Evolutionary conservation across 2,113 vertebrate genomes (phyloP), one percentile per base, ranked within the genome.

Genomic region (Platichthys flesus): DNA sequence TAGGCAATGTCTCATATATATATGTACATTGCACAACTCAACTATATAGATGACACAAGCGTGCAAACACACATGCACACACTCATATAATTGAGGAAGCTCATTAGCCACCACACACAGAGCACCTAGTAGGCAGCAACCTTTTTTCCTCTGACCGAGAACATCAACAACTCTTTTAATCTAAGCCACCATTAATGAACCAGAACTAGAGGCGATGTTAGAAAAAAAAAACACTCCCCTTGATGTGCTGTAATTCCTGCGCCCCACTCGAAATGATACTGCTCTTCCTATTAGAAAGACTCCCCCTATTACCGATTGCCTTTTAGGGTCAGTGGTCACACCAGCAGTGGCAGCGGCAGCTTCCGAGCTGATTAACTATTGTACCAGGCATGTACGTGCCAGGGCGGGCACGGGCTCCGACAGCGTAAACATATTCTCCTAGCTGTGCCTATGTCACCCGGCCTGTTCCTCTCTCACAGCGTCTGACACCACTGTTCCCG

Each of bases 101-200:
- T 93, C 91, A 93, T 93, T 93, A 95, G 79, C 77, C 74, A 67
- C 73, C 84, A 88, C 84, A 92, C 81, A 80, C 64, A 62, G 83
- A 81, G 87, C 84, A 84, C 80, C 78, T 85, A 71, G 81, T 71
- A 72, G 81, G 85, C 81, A 84, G 82, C 74, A 77, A 75, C 83
- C 74, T 67, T 79, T 72, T 28, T 60, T 60, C 71, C 64, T 75
- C 58, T 51, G 84, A 88, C 86, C 57, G 71, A 86, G 81, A 87
- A 83, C 82, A 88, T 87, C 83, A 89, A 91, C 89, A 89, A 61
- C 85, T 88, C 71, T 85, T 91, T 90, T 84, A 85, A 87, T 90
- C 84, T 86, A 85, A 91, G 85, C 70, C 82, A 51, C 71, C 71
- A 81, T 85, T 90, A 89, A 93, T 91, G 86, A 90, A 84, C 74